Percentiles rank a stretch among this genome's conserved stretches.
Conservation (phyloP, 1,140 invertebrate genomes). For the Drosophila tristis region DNA sequence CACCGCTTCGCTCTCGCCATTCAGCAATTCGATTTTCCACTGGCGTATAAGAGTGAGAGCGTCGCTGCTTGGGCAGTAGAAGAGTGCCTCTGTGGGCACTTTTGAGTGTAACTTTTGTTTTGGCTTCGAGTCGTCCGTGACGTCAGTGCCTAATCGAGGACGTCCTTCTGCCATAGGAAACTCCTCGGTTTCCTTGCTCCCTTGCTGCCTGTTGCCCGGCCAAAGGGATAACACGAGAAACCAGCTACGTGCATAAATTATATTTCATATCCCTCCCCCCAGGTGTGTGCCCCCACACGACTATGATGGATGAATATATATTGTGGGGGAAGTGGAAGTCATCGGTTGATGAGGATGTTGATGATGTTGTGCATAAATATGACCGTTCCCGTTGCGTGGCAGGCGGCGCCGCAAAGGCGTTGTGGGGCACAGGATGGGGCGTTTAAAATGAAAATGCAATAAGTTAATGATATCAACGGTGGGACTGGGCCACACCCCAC, state of each 20-base stretch:
- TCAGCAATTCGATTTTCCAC: slow-evolving; percentile 19
- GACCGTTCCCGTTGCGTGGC: slow-evolving; percentile 5
- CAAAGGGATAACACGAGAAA: slow-evolving; percentile 75
- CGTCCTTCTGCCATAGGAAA: not conserved
- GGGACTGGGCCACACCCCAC: not conserved
- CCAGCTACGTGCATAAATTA: slow-evolving; percentile 80
- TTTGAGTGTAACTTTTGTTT: slow-evolving; percentile 1
- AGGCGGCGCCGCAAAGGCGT: not conserved
- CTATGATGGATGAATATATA: slow-evolving; percentile 74
- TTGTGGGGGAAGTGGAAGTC: slow-evolving; percentile 51
- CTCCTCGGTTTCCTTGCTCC: too few species aligned
- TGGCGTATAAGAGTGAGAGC: slow-evolving; percentile 27
- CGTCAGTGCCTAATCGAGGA: slow-evolving; percentile 23
- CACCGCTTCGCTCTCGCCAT: not conserved
- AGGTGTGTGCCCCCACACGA: slow-evolving; percentile 22
- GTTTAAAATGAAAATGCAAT: slow-evolving; percentile 69
- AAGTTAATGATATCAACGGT: slow-evolving; percentile 77
- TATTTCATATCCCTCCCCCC: slow-evolving; percentile 47
- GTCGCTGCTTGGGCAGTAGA: not conserved
- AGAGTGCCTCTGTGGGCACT: not conserved
- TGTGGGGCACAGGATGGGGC: slow-evolving; percentile 17
- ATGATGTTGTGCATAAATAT: slow-evolving; percentile 80
- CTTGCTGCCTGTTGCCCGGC: slow-evolving; percentile 38
- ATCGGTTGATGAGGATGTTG: slow-evolving; percentile 36
- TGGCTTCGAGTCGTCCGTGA: slow-evolving; percentile 19